Evolutionary conservation across 2,888 invertebrate species (phyloP).

Genomic region (Cordylochernes scorpioides): DNA sequence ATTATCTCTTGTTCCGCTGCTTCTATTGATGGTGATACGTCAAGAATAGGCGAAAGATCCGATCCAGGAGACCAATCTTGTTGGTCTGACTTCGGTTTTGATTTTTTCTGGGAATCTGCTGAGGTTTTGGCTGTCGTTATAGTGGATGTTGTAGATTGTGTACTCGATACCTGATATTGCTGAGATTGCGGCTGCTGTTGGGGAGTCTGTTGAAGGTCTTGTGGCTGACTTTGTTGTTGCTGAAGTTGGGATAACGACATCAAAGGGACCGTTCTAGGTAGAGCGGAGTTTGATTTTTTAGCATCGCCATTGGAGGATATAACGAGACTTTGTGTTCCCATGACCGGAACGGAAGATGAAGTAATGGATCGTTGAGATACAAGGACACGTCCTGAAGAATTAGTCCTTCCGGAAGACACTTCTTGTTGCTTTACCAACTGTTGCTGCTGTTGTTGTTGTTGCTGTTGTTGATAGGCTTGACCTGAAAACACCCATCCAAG

Average conservation of each 20-base stretch:
- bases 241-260: conserved; percentile 7
- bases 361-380: no score
- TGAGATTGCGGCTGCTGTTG: conserved; percentile 3
- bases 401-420: no score
- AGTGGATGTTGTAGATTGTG: conserved; percentile 3
- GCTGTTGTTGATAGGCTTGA: no score
- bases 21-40: conserved; percentile 25
- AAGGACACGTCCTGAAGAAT: no score
- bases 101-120: conserved; percentile 10
- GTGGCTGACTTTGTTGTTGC: conserved; percentile 3
- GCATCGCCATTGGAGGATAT: no score
- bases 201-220: conserved; percentile 2
- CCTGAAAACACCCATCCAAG: no score
- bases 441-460: no score
- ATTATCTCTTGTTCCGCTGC: conserved; percentile 20
- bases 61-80: conserved; percentile 23
- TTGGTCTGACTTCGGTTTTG: conserved; percentile 9
- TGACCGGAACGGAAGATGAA: no score
- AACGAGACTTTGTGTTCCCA: no score
- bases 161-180: conserved; percentile 1
- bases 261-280: conserved; percentile 11
- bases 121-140: conserved; percentile 9
- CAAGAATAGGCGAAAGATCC: conserved; percentile 25
- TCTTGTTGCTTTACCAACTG: no score
- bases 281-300: no score